Base-by-base conservation (phyloP, 2,888 invertebrate species). In the Venusia cambrica region DNA sequence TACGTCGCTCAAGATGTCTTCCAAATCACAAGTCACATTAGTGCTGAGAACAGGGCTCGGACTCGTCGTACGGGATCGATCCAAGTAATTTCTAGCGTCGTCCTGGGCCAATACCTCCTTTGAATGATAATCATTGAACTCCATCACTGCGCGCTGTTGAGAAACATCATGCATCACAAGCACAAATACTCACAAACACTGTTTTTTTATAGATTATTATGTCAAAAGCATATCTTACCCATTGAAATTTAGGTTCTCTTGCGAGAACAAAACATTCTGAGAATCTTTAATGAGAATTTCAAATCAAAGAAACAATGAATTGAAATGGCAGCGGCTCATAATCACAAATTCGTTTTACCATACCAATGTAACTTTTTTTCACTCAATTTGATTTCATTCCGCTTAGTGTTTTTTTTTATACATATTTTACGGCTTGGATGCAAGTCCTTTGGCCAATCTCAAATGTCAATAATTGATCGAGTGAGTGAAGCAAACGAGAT, bases 1-100 rank as follows among this genome's bases (percentile, higher is more conserved):
- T 70, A 87, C 87, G 77, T 87, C 87, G 74, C 73, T 83, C 73
- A 87, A 80, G 62, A 87, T 81, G 80, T 87, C 87, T 62, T 87
- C 85, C 69, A 87, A 69, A 62, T 84, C 84, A 53, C 75, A 76
- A 66, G 70, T 71, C 47, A 72, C 71, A 74, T 74, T 83, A 43
- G 80, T 74, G 25, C 70, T 59, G 48, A 87, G 65, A 38, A 84
- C 75, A 30, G 85, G 85, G 34, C 73, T 52, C 41, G 83, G 81
- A 52, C 80, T 80, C 28, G 73, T 71, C 5, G 74, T 71, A 35
- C 68, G 68, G 49, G 78, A 71, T 57, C 68, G 73, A 63, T 73
- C 73, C 44, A 71, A 57, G 56, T 60, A 75, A 63, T 60, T 77
- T 51, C 74, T 74, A 57, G 75, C 65, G 55, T 74, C 79, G 73